Base-by-base conservation (phyloP, 2,797 vertebrate species). In the Sebastes flavidus region DNA sequence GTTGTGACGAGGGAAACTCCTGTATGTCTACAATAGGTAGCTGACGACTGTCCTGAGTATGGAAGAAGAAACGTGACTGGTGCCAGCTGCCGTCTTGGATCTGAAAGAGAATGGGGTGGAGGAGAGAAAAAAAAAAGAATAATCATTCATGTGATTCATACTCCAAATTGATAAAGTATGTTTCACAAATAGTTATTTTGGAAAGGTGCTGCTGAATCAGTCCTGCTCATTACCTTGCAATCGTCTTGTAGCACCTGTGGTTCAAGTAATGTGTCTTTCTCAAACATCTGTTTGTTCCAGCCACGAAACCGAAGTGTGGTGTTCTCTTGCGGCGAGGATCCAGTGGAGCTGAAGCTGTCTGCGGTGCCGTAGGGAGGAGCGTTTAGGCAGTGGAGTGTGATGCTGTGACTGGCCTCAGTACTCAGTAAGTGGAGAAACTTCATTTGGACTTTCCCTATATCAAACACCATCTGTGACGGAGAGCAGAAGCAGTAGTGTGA, bases 371-470 rank as follows among this genome's bases (percentile, higher is more conserved):
- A 18, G 6, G 84, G 60, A 0, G 96, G 94, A 8, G 95, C 91
- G 56, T 94, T 97, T 25, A 97, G 95, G 89, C 98, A 99, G 87
- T 98, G 97, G 79, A 99, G 82, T 8, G 96, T 97, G 92, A 99
- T 95, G 86, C 91, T 94, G 55, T 99, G 99, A 72, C 94, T 96
- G 83, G 97, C 98, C 91, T 97, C 97, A 16, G 95, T 94, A 91
- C 98, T 99, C 94, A 99, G 92, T 78, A 99, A 95, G 90, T 99
- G 99, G 89, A 99, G 96, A 89, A 99, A 99, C 92, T 99, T 99
- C 98, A 99, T 99, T 94, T 99, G 99, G 79, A 99, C 98, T 94
- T 97, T 97, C 71, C 96, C 97, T 29, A 97, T 80, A 62, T 94
- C 96, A 60, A 99, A 99, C 85, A 91, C 94, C 96, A 98, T 91